Evolutionary conservation across 2,888 invertebrate genomes (phyloP), one percentile per base, ranked within the genome.

Genomic region (Pogonocherus hispidulus): DNA sequence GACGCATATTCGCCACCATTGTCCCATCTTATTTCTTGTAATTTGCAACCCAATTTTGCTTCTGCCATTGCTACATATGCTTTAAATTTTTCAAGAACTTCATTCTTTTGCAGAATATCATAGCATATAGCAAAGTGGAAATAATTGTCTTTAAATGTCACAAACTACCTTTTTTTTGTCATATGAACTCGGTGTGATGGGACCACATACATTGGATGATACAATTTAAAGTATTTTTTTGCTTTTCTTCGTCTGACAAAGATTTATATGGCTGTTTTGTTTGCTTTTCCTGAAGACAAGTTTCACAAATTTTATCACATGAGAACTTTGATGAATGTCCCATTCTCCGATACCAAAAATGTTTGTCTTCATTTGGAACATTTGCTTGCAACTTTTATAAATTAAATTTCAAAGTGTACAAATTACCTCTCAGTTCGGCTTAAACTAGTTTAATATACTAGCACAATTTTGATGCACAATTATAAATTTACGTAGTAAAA

Each of bases 261-360:
- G 16, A 3, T 16, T 44, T 44, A 18, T 3, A 44, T 44, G 14
- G 18, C 18, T 6, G 16, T 14, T 44, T 44, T 44, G 44, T 44
- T 16, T 44, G 18, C 18, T 44, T 44, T 8, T 16, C 18, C 6
- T 69, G 49, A 11, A 75, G 20, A 65, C 72, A 76, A 6, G 71
- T 47, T 62, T 77, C 74, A 70, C 77, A 78, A 14, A 72, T 14
- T 19, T 35, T 27, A 37, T 23, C 32, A 11, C 63, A 16, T 51
- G 69, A 67, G 67, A 62, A 76, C 18, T 41, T 54, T 8, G 56
- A 71, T 5, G 74, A 77, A 65, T 78, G 76, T 5, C 75, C 75
- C 74, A 77, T 76, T 73, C 63, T 70, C 63, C 74, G 70, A 59
- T 78, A 73, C 18, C 44, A 37, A 9, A 37, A 37, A 37, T 37